Base-by-base conservation (phyloP, 2,888 invertebrate species). In the Pemphredon lugubris region DNA sequence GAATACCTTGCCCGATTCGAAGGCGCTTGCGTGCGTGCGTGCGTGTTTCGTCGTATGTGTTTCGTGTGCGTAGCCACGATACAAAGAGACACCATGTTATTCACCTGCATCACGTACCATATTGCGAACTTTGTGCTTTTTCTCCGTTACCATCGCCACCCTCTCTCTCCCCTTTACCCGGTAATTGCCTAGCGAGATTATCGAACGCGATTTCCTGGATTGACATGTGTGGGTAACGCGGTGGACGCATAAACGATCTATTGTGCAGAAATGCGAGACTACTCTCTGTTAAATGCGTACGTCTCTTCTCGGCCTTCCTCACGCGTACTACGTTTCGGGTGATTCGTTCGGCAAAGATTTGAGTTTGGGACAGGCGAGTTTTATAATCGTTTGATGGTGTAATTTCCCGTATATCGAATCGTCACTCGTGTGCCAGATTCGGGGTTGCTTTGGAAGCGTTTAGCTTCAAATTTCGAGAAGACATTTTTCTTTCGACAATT, bases 51-150 rank as follows among this genome's bases (percentile, higher is more conserved):
- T n/a, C 14, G 67, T 23, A 16, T 50, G 51, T 53, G 30, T 34
- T 39, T 30, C n/a, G n/a, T n/a, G 50, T 32, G 40, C 26, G 23
- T 23, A 9, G 9, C 30, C 65, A n/a, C 4, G 34, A 2, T 2
- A 66, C 63, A 34, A 73, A 74, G 68, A 67, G 73, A 73, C 68
- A 68, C 73, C 67, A 73, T 74, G 55, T 68, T 74, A 73, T 73
- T 64, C 73, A 73, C 74, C 74, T 73, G 74, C 67, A 63, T 67
- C 58, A 39, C 55, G 59, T 73, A 68, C 74, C 74, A 74, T 74
- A 74, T 74, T 74, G 74, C 73, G 48, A 57, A 58, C 48, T 21
- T 57, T 65, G 37, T 48, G 26, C 73, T 65, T 72, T 66, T 53
- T 34, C 50, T 58, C 21, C 39, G 16, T 4, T 34, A 37, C 16